These are phyloP conservation scores for Serranus cabrilla DNA, from an alignment of 2,797 vertebrate species.

Conservation along the genomic window DNA sequence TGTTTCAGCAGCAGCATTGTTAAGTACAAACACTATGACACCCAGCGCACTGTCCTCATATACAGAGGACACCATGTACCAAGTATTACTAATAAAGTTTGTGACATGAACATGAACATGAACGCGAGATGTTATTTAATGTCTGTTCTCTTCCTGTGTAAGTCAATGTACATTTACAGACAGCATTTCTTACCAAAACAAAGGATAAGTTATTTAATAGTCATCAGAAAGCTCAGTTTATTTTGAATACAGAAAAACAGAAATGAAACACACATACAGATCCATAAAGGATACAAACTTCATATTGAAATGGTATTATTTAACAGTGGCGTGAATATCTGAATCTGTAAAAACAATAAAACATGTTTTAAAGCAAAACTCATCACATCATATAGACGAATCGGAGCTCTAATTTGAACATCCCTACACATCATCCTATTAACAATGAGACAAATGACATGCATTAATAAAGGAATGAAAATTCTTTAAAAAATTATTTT, in stretches of 20 bases:
- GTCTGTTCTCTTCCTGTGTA: background rate
- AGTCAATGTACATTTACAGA: background rate
- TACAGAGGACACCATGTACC: slow-evolving; percentile 28
- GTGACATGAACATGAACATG: slow-evolving; percentile 10
- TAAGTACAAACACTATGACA: slow-evolving; percentile 22
- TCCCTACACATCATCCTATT: background rate
- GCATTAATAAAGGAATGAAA: slow-evolving; percentile 22
- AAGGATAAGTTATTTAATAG: background rate
- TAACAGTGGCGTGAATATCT: background rate
- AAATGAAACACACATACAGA: background rate
- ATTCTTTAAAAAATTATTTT: background rate
- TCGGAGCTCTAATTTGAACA: background rate
- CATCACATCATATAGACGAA: background rate
- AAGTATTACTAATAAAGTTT: background rate
- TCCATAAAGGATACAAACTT: background rate
- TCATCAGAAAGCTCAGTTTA: background rate
- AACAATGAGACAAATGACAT: slow-evolving; percentile 3
- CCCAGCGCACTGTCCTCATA: slow-evolving; percentile 1
- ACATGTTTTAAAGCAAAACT: background rate
- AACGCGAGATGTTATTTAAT: background rate
- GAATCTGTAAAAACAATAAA: background rate
- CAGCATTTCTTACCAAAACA: background rate
- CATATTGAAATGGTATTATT: background rate
- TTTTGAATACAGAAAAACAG: background rate
- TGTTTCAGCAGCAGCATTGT: slow-evolving; percentile 33